phyloP scores from a whole-genome alignment of 2,113 vertebrate genomes.

The Periophthalmus modestus region DNA sequence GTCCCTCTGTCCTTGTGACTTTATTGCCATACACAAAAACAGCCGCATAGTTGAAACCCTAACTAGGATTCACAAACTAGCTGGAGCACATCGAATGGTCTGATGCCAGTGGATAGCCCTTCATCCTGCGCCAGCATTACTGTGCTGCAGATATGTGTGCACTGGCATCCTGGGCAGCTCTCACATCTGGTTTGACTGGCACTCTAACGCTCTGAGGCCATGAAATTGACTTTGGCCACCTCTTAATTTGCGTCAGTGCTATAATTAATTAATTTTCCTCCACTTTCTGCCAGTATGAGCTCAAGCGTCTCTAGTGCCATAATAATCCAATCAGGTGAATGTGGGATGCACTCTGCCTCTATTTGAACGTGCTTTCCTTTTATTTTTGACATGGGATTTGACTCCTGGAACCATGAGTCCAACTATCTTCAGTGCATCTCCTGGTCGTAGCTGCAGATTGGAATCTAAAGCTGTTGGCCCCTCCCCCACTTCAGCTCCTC shows the following conservation, averaged over 20 bases:
- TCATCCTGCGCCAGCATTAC: slow-evolving; percentile 40
- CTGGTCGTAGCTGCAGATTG: slow-evolving; percentile 32
- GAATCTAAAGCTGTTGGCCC: slow-evolving; percentile 40
- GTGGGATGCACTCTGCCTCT: slow-evolving; percentile 10
- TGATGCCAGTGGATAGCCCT: slow-evolving; percentile 28
- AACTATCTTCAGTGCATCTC: slow-evolving; percentile 24
- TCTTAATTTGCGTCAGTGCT: slow-evolving; percentile 50
- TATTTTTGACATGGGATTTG: not conserved
- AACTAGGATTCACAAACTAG: slow-evolving; percentile 26
- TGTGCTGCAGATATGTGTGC: slow-evolving; percentile 7
- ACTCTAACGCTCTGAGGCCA: slow-evolving; percentile 36
- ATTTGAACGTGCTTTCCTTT: not conserved
- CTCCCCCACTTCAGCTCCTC: slow-evolving; percentile 26
- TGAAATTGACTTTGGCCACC: slow-evolving; percentile 63
- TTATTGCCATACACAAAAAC: slow-evolving; percentile 13
- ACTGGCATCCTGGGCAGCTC: slow-evolving; percentile 13
- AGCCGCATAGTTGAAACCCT: slow-evolving; percentile 14
- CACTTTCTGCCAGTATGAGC: slow-evolving; percentile 53
- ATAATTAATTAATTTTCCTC: slow-evolving; percentile 69
- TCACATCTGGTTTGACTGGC: slow-evolving; percentile 45
- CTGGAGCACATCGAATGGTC: slow-evolving; percentile 28
- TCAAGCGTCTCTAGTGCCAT: slow-evolving; percentile 18
- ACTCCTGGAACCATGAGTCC: not conserved
- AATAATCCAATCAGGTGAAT: slow-evolving; percentile 49
- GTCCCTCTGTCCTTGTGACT: not conserved